Evolutionary conservation across 2,797 vertebrate species (phyloP), one percentile per base, ranked within the genome.

Genomic region (Tapirus indicus): DNA sequence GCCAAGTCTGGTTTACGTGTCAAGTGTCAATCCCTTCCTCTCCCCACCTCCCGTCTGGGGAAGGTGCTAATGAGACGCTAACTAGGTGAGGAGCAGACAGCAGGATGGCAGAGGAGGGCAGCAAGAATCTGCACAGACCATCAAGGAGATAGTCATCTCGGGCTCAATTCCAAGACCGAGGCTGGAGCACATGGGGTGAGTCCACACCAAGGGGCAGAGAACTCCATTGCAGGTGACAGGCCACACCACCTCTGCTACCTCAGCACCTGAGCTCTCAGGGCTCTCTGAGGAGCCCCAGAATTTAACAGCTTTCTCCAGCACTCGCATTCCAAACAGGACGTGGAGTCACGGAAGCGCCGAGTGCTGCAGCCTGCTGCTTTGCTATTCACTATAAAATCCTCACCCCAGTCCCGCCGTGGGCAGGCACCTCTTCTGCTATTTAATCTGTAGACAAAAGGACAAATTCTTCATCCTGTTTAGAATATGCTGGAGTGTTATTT

Each of bases 381-480:
- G 95, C 11, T 97, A 18, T 60, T 97, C 94, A 90, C 97, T 98
- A 88, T 27, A 94, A 89, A 90, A 95, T 64, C 56, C 44, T 87
- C 88, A 54, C 91, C 96, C 23, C 38, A 29, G 8, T n/a, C 3
- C 0, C 58, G 35, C 35, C 14, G 0, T 0, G 2, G 62, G 41
- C 92, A 38, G 35, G 87, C 10, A 12, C 6, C 56, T 89, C 97
- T 86, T 72, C 62, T 58, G 97, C 93, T 97, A 93, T 96, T 96
- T 95, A 94, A 97, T 91, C 86, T 94, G 52, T 0, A 95, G 95
- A 96, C 88, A 89, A 92, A 56, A 94, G 93, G 84, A 96, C 56
- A 80, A 95, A 84, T 69, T 94, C 84, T 69, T 92, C 82, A 58
- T 75, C 93, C 83, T 82, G 87, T 96, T 98, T 96, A 93, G 96